Percentiles rank a stretch among this genome's conserved stretches.
phyloP scores from a whole-genome alignment of 2,797 vertebrate genomes.

The Anguilla pacifica region DNA sequence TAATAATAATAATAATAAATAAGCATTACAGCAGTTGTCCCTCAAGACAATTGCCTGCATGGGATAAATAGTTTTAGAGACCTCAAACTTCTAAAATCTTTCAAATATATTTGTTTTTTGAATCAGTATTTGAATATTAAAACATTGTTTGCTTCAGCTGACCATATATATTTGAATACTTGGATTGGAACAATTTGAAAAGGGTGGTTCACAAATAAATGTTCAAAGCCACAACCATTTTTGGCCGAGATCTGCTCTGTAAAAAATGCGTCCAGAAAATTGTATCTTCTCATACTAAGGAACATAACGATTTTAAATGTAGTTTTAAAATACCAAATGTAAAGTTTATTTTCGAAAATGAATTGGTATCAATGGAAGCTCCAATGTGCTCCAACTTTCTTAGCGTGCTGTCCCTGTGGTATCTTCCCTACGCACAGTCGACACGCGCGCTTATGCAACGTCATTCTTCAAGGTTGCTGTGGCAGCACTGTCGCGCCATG shows the following conservation, averaged over 20 bases:
- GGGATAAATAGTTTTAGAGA: not conserved
- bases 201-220: not conserved
- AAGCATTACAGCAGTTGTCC: not conserved
- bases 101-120: not conserved
- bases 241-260: not conserved
- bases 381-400: not conserved
- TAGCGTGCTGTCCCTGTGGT: not conserved
- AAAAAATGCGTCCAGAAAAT: too few relatives aligned
- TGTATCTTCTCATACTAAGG: not conserved
- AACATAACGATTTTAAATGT: not conserved
- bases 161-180: not conserved
- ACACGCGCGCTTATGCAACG: constrained; percentile 16
- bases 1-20: not conserved
- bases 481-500: constrained; percentile 80
- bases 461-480: constrained; percentile 65
- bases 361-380: not conserved
- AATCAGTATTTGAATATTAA: not conserved
- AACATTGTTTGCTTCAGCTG: not conserved
- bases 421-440: not conserved
- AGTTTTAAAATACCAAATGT: not conserved
- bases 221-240: not conserved
- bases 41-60: not conserved
- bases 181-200: not conserved
- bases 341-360: not conserved
- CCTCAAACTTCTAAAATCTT: not conserved